A percentile compares a stretch with the other conserved stretches of the same genome.
Evolutionary conservation across 2,797 vertebrate genomes (phyloP).

Genomic region (Etheostoma nigrum): DNA sequence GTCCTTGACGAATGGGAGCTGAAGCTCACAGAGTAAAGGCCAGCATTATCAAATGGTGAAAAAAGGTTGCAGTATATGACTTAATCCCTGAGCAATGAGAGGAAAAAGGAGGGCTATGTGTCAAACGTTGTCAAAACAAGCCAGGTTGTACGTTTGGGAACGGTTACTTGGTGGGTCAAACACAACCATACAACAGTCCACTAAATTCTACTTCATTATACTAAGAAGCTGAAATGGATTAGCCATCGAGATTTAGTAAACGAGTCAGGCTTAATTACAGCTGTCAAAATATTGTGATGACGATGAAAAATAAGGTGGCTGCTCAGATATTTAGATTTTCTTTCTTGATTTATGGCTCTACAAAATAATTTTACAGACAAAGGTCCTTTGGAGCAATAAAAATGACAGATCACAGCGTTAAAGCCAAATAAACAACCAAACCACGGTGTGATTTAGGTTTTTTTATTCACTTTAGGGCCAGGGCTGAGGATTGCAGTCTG

Average conservation of each 20-base stretch:
- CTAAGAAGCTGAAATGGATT: constrained; percentile 37
- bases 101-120: constrained; percentile 26
- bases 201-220: constrained; percentile 38
- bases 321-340: not conserved
- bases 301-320: constrained; percentile 38
- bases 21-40: constrained; percentile 50
- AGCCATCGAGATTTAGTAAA: constrained; percentile 44
- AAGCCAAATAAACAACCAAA: constrained; percentile 76
- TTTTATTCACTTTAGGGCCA: constrained; percentile 38
- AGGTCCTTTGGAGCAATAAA: constrained; percentile 56
- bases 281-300: constrained; percentile 52
- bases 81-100: constrained; percentile 72
- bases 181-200: constrained; percentile 22
- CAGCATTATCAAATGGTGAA: constrained; percentile 47
- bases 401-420: constrained; percentile 53
- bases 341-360: constrained; percentile 33
- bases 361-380: constrained; percentile 31
- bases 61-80: constrained; percentile 63
- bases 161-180: constrained; percentile 41
- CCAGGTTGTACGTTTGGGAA: constrained; percentile 50
- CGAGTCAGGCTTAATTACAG: constrained; percentile 14
- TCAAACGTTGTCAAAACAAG: constrained; percentile 45
- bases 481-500: constrained; percentile 66
- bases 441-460: constrained; percentile 68
- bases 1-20: constrained; percentile 73